These are phyloP conservation scores for Andrena chrysosceles DNA, from an alignment of 2,888 invertebrate species.

Conservation along the genomic window DNA sequence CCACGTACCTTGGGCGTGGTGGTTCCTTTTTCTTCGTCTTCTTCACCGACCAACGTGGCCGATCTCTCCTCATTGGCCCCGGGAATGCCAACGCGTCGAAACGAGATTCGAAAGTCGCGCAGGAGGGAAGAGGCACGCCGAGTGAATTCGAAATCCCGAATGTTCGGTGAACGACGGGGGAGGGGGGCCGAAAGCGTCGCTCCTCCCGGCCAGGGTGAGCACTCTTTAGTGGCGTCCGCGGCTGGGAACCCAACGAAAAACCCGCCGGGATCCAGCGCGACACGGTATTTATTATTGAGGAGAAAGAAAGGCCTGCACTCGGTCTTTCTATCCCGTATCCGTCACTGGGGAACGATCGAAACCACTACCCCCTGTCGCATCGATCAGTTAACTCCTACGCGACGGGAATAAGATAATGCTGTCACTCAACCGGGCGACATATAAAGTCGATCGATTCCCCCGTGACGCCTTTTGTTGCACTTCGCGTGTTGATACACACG, in stretches of 20 bases:
- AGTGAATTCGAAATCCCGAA: slow-evolving; percentile 69
- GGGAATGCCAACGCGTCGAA: slow-evolving; percentile 75
- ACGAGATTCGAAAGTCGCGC: slow-evolving; percentile 76
- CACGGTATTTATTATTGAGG: slow-evolving; percentile 45
- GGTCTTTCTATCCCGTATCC: slow-evolving; percentile 25
- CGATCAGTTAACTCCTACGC: slow-evolving; percentile 43
- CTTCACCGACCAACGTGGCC: slow-evolving; percentile 70
- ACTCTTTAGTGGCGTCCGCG: not conserved
- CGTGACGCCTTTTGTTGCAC: slow-evolving; percentile 29
- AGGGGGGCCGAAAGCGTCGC: not conserved
- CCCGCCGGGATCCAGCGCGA: not conserved
- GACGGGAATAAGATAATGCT: slow-evolving; percentile 44
- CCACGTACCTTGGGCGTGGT: slow-evolving; percentile 81
- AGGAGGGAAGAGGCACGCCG: slow-evolving; percentile 66
- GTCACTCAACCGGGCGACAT: slow-evolving; percentile 41
- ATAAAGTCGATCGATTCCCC: slow-evolving; percentile 52
- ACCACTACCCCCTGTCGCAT: slow-evolving; percentile 5
- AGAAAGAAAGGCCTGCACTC: slow-evolving; percentile 5
- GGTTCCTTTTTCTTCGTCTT: slow-evolving; percentile 76
- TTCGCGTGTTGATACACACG: not conserved
- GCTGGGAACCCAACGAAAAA: slow-evolving; percentile 3
- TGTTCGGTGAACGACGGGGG: slow-evolving; percentile 1
- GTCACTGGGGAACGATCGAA: slow-evolving; percentile 39
- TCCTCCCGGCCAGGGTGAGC: not conserved
- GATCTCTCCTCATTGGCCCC: slow-evolving; percentile 76